These are phyloP conservation scores for Adrianichthys oophorus DNA, from an alignment of 2,797 vertebrate genomes.

Conservation along the genomic window DNA sequence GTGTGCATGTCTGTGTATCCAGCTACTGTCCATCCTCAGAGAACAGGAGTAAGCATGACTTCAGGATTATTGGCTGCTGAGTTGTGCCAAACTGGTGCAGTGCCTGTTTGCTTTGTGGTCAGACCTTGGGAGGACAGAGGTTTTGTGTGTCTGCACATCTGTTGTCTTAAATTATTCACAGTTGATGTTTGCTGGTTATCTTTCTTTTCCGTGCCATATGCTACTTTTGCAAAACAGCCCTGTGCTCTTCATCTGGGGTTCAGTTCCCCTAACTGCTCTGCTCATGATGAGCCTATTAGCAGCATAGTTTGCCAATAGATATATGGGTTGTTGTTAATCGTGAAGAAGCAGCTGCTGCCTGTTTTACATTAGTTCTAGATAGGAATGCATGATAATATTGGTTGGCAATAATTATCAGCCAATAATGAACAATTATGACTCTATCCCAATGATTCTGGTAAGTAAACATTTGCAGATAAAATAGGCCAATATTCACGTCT, in stretches of 20 bases:
- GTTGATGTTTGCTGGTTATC: conserved; percentile 42
- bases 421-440: too few species aligned
- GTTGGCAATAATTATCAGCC: too few species aligned
- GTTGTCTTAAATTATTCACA: conserved; percentile 59
- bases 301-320: too few species aligned
- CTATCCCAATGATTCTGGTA: too few species aligned
- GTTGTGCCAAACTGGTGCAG: conserved; percentile 59
- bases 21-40: conserved; percentile 44
- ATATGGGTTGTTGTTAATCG: too few species aligned
- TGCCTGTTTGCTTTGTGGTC: conserved; percentile 65
- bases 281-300: background rate
- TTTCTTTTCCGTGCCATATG: background rate
- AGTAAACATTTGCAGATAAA: too few species aligned
- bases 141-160: conserved; percentile 10
- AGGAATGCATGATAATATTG: too few species aligned
- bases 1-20: conserved; percentile 22
- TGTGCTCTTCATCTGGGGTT: background rate
- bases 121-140: conserved; percentile 48
- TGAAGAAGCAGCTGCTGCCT: too few species aligned
- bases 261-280: background rate
- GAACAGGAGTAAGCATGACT: conserved; percentile 47
- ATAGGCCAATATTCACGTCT: too few species aligned
- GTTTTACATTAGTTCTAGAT: too few species aligned
- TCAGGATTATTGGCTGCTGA: conserved; percentile 53
- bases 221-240: conserved; percentile 2